Conservation (phyloP, 2,113 vertebrate genomes). For the Climacteris rufus region DNA sequence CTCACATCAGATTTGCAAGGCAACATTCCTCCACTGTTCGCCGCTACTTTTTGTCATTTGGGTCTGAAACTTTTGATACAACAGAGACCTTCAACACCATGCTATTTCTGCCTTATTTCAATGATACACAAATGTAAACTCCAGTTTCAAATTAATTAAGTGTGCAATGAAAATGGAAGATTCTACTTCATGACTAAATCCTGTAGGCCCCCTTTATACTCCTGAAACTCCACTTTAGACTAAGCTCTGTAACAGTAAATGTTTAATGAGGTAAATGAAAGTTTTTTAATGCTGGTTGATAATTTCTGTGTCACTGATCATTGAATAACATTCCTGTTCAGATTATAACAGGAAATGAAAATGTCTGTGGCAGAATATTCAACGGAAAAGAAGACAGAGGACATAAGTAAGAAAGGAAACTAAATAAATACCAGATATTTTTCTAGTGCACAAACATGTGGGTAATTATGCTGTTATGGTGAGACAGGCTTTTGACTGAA, state of each 20-base stretch:
- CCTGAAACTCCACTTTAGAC: background rate
- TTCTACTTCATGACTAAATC: background rate
- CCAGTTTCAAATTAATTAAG: background rate
- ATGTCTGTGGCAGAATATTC: background rate
- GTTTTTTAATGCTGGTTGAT: background rate
- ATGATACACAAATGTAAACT: background rate
- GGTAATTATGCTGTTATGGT: background rate
- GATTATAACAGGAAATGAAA: background rate
- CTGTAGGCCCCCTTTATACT: background rate
- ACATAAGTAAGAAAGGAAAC: background rate
- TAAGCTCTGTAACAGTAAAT: background rate
- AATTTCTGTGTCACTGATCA: background rate
- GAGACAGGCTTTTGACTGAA: background rate
- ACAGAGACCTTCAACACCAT: background rate
- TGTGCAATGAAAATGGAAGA: background rate
- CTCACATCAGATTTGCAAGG: background rate
- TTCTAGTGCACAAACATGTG: background rate
- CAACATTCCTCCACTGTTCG: background rate
- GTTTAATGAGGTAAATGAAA: background rate
- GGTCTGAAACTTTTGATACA: background rate
- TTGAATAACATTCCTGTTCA: background rate
- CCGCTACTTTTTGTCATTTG: background rate
- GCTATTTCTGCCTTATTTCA: background rate
- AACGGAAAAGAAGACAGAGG: background rate
- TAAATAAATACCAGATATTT: background rate